Evolutionary conservation across 2,113 vertebrate species (phyloP).

Genomic region (Gobio gobio): DNA sequence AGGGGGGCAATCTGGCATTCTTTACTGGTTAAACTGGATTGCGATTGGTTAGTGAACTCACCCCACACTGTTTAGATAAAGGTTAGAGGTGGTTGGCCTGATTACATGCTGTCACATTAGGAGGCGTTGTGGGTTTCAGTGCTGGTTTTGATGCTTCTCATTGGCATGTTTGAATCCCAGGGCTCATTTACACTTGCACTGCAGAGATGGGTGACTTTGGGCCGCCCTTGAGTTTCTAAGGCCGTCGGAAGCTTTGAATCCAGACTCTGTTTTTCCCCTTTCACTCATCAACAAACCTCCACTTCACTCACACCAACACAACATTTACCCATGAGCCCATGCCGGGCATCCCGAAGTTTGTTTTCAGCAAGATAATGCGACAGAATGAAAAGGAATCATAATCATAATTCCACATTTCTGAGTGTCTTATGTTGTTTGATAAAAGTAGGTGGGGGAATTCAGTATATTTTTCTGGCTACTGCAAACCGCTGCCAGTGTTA

Average conservation of each 20-base stretch:
- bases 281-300: slow-evolving; percentile 7
- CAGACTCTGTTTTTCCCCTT: slow-evolving; percentile 1
- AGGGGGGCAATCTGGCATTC: slow-evolving; percentile 18
- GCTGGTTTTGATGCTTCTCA: neutral
- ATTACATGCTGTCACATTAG: neutral
- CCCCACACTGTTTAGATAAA: slow-evolving; percentile 20
- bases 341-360: neutral
- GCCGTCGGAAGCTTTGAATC: slow-evolving; percentile 13
- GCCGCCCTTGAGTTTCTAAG: slow-evolving; percentile 27
- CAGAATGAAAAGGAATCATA: neutral
- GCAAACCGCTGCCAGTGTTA: neutral
- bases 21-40: neutral
- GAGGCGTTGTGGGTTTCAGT: neutral
- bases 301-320: slow-evolving; percentile 22
- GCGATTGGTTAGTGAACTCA: neutral
- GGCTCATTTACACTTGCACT: slow-evolving; percentile 1
- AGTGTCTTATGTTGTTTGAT: neutral
- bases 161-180: slow-evolving; percentile 11
- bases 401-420: neutral
- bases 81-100: slow-evolving; percentile 6
- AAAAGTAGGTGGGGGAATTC: neutral
- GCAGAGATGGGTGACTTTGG: slow-evolving; percentile 25
- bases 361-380: neutral
- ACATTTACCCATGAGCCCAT: slow-evolving; percentile 7
- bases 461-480: neutral